These are phyloP conservation scores for Crotalus viridis DNA, from an alignment of 2,113 vertebrate species.

Conservation along the genomic window DNA sequence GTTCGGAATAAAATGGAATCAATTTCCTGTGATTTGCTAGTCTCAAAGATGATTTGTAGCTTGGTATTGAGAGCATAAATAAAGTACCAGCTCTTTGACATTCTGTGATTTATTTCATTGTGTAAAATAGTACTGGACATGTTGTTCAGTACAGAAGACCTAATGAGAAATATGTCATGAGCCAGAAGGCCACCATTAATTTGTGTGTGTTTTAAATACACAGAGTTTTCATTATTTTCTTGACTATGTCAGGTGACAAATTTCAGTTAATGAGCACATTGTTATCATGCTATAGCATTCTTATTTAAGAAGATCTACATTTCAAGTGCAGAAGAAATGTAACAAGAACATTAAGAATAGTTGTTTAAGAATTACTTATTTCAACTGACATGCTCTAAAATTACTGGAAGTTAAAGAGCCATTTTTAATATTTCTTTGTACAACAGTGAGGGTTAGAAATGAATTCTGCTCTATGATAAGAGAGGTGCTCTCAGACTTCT, in stretches of 20 bases:
- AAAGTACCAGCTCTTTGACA: slow-evolving; percentile 33
- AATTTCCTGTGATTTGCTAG: slow-evolving; percentile 28
- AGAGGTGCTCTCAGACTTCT: not conserved
- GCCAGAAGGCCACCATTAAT: slow-evolving; percentile 35
- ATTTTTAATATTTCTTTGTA: not conserved
- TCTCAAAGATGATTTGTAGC: slow-evolving; percentile 29
- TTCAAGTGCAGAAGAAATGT: not conserved
- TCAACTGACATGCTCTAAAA: not conserved
- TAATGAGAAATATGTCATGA: slow-evolving; percentile 34
- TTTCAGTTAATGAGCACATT: slow-evolving; percentile 18
- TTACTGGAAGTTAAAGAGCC: not conserved
- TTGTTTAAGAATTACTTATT: not conserved
- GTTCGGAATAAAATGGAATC: slow-evolving; percentile 28
- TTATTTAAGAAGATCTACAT: not conserved
- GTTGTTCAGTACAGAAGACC: slow-evolving; percentile 29
- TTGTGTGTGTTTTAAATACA: slow-evolving; percentile 35
- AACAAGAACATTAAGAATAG: not conserved
- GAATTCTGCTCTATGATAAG: not conserved
- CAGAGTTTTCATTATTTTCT: slow-evolving; percentile 15
- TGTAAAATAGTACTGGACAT: slow-evolving; percentile 33
- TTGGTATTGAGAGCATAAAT: slow-evolving; percentile 23
- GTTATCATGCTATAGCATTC: not conserved
- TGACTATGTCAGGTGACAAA: slow-evolving; percentile 20
- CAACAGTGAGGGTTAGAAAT: not conserved
- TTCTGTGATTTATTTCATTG: slow-evolving; percentile 31